Evolutionary conservation across 2,113 vertebrate genomes (phyloP).

Genomic region (Gadus macrocephalus): DNA sequence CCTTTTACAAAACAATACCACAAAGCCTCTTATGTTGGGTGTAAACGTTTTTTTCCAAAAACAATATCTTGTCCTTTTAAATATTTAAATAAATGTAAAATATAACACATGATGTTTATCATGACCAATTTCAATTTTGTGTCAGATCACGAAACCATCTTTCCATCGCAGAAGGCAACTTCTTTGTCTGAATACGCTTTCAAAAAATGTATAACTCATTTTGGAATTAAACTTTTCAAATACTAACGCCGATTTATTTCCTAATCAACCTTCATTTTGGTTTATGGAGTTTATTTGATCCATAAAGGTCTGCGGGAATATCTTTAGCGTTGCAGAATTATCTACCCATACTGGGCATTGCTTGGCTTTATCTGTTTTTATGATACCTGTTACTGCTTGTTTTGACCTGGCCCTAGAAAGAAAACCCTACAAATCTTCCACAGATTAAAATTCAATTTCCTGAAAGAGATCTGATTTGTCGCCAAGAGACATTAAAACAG

Average conservation of each 20-base stretch:
- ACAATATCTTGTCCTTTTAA: neutral
- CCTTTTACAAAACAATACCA: constrained; percentile 20
- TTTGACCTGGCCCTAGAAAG: constrained; percentile 48
- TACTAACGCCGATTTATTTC: constrained; percentile 36
- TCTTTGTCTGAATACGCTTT: constrained; percentile 13
- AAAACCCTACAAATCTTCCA: constrained; percentile 58
- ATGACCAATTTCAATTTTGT: neutral
- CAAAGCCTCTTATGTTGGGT: constrained; percentile 55
- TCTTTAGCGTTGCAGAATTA: constrained; percentile 50
- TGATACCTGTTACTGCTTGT: constrained; percentile 39
- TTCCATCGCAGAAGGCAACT: neutral
- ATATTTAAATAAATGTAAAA: neutral
- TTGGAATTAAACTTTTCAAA: constrained; percentile 47
- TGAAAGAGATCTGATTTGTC: constrained; percentile 29
- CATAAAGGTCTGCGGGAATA: constrained; percentile 2
- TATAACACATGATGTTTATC: neutral
- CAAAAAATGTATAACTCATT: neutral
- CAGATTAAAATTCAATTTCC: constrained; percentile 40
- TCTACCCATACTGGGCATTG: constrained; percentile 44
- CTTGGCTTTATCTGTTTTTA: constrained; percentile 45
- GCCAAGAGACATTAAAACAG: constrained; percentile 27
- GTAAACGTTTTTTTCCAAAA: constrained; percentile 52
- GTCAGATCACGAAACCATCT: neutral
- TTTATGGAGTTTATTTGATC: constrained; percentile 17
- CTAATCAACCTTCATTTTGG: constrained; percentile 53